Conservation (phyloP, 2,113 vertebrate genomes). For the Amphiprion ocellaris region DNA sequence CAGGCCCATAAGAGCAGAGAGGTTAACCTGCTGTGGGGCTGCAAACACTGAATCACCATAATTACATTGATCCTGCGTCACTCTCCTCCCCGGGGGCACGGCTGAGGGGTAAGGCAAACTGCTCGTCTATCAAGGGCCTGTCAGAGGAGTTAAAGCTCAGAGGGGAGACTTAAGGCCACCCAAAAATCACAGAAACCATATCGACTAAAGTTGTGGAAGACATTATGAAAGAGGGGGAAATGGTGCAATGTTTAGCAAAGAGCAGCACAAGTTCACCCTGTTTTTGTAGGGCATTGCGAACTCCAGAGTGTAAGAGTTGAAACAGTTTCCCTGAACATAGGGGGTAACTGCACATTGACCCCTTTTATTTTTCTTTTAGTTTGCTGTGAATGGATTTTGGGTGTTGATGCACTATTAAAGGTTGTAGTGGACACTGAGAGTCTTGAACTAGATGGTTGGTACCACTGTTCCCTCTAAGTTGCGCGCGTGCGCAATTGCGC, state of each 20-base stretch:
- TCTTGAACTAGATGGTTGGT: too few species aligned
- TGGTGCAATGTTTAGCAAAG: not conserved
- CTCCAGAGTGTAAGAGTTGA: too few species aligned
- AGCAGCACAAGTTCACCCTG: too few species aligned
- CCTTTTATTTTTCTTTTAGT: not conserved
- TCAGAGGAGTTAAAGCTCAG: slow-evolving; percentile 43
- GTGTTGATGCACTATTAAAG: not conserved
- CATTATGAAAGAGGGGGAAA: slow-evolving; percentile 17
- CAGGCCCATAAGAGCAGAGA: slow-evolving; percentile 51
- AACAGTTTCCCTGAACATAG: too few species aligned
- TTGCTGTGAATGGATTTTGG: not conserved
- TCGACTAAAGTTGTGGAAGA: not conserved
- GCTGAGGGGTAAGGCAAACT: slow-evolving; percentile 48
- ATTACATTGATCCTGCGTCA: slow-evolving; percentile 67
- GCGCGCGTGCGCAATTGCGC: too few species aligned
- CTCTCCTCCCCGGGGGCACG: slow-evolving; percentile 50
- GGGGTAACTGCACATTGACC: too few species aligned
- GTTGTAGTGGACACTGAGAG: too few species aligned
- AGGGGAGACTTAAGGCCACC: slow-evolving; percentile 15
- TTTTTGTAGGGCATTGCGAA: too few species aligned
- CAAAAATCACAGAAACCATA: slow-evolving; percentile 21
- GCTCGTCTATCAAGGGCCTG: slow-evolving; percentile 54
- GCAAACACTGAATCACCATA: slow-evolving; percentile 65
- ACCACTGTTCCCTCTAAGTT: too few species aligned
- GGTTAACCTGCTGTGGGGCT: slow-evolving; percentile 69